phyloP scores from a whole-genome alignment of 1,140 invertebrate genomes.

The Drosophila bocqueti region DNA sequence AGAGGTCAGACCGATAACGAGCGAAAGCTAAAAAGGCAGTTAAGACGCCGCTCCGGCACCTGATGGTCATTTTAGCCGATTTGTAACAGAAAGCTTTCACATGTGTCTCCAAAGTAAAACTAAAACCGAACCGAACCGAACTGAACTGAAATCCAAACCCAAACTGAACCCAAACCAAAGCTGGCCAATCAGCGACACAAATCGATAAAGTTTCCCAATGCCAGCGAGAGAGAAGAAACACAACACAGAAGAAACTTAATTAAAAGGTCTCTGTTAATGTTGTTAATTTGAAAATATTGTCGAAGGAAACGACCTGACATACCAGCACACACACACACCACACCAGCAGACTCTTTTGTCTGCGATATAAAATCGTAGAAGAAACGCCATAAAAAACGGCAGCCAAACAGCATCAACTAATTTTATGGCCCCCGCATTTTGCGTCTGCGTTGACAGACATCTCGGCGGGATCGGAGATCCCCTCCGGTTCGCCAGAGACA shows the following conservation, averaged over 20 bases:
- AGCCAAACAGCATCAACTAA: conserved; percentile 64
- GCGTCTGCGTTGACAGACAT: conserved; percentile 76
- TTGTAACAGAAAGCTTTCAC: conserved; percentile 82
- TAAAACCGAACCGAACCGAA: conserved; percentile 17
- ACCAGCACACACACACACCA: conserved; percentile 25
- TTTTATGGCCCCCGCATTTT: conserved; percentile 70
- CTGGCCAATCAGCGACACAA: conserved; percentile 64
- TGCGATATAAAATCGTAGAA: conserved; percentile 72
- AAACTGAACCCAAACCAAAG: conserved; percentile 5
- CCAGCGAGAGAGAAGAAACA: conserved; percentile 31
- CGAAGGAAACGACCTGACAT: conserved; percentile 72
- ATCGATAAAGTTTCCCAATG: conserved; percentile 80
- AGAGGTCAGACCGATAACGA: conserved; percentile 80
- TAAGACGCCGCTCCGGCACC: conserved; percentile 48
- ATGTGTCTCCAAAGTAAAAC: conserved; percentile 62
- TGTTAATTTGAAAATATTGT: conserved; percentile 84
- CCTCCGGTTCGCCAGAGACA: conserved; percentile 16
- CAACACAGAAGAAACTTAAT: conserved; percentile 76
- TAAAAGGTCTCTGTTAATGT: conserved; percentile 82
- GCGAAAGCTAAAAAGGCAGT: conserved; percentile 75
- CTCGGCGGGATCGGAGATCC: conserved; percentile 71
- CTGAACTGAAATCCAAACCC: conserved; percentile 12
- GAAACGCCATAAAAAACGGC: conserved; percentile 75
- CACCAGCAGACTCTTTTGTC: conserved; percentile 51
- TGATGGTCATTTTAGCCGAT: conserved; percentile 65